These are phyloP conservation scores for Oreotragus oreotragus DNA, from an alignment of 2,113 vertebrate genomes.

Conservation along the genomic window DNA sequence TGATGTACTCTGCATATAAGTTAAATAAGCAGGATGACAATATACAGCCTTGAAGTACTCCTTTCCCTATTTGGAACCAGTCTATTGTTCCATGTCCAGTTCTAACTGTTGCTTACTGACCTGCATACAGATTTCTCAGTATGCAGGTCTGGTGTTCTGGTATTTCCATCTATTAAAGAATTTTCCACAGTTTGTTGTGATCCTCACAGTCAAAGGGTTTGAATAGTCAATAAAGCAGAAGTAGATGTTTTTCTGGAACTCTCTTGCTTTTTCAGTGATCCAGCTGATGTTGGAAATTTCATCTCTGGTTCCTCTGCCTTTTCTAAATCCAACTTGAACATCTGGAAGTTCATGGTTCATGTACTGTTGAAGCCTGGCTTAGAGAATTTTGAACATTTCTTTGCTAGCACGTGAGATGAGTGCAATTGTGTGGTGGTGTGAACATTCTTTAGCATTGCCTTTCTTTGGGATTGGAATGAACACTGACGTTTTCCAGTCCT, in stretches of 20 bases:
- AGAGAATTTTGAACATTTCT: neutral
- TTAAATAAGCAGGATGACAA: neutral
- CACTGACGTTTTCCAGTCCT: neutral
- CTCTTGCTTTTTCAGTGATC: neutral
- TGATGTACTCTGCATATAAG: no score
- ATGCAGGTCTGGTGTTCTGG: neutral
- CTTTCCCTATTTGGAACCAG: neutral
- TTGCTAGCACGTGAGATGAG: neutral
- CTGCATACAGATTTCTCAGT: neutral
- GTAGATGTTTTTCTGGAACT: neutral
- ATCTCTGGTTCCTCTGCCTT: neutral
- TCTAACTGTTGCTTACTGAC: neutral
- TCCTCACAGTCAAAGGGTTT: neutral
- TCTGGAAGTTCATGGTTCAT: neutral
- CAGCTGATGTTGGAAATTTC: fast-evolving
- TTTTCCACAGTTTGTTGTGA: neutral
- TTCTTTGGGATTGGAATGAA: neutral
- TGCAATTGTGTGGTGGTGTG: neutral
- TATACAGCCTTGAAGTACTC: neutral
- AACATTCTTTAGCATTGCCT: neutral
- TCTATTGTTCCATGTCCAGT: neutral
- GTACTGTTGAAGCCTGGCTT: neutral
- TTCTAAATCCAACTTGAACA: neutral
- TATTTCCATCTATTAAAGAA: neutral
- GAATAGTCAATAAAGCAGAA: neutral